Conservation (phyloP, 1,140 invertebrate genomes). For the Harpegnathos saltator region DNA sequence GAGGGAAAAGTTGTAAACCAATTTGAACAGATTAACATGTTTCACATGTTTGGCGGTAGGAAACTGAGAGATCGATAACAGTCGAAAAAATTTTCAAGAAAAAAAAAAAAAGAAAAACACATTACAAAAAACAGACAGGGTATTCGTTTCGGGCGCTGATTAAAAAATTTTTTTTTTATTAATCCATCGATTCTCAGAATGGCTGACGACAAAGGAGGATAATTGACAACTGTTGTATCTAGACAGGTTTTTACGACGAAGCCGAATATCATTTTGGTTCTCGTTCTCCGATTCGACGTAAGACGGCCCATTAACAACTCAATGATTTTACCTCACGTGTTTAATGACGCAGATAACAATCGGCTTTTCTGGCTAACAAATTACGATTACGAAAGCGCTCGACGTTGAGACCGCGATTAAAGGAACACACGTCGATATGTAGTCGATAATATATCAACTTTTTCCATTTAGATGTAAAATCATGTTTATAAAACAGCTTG, state of each 20-base stretch:
- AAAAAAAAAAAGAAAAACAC: too few relatives aligned
- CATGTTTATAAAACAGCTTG: too few relatives aligned
- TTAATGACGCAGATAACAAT: neutral
- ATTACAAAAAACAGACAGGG: too few relatives aligned
- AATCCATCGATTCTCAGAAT: conserved; percentile 24
- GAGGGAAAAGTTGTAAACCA: too few relatives aligned
- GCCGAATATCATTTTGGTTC: neutral
- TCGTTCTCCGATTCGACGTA: neutral
- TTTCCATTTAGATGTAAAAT: too few relatives aligned
- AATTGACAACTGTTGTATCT: conserved; percentile 46
- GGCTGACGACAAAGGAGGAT: neutral
- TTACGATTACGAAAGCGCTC: neutral
- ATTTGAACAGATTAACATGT: too few relatives aligned
- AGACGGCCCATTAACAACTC: neutral
- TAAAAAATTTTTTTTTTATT: neutral
- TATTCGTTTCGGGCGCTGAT: too few relatives aligned
- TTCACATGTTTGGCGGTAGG: too few relatives aligned
- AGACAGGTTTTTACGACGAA: neutral
- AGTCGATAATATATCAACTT: neutral
- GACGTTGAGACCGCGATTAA: neutral
- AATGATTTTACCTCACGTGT: conserved; percentile 27
- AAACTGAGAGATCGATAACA: too few relatives aligned
- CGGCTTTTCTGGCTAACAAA: neutral
- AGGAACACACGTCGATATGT: neutral
- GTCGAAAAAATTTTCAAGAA: too few relatives aligned